Base-by-base conservation (phyloP, 2,797 vertebrate genomes). In the Spea hammondii region DNA sequence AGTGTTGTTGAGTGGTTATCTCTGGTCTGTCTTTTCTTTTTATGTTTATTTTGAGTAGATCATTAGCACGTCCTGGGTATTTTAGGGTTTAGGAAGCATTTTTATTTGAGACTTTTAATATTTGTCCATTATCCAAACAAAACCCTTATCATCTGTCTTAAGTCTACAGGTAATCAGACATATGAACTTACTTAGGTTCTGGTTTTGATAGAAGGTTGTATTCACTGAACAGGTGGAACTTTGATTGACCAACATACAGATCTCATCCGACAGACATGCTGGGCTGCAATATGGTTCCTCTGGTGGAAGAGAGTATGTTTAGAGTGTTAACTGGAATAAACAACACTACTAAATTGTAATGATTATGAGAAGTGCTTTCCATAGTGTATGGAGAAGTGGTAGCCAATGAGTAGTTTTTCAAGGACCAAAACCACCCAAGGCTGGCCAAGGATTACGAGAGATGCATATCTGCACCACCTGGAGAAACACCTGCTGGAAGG, bases 191-290 rank as follows among this genome's bases (percentile, higher is more conserved):
- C 78, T 65, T 2, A 64, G 50, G 3, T 68, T 60, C 9, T 49
- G 66, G 48, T 32, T 51, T n/a, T 51, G 6, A 44, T 80, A 80
- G 72, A 70, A 75, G 6, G 78, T 75, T 12, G n/a, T 12, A 55
- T 80, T 80, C 53, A 57, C 57, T 13, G 4, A 13, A 64, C 78
- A 80, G 45, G 9, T 46, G 46, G 72, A 0, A 47, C 3, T 55
- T 45, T 62, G 50, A 49, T 70, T 78, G 4, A 78, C 70, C 13
- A 65, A 72, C 13, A 12, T 7, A 12, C 78, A 80, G 5, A 13
- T 45, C 47, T 80, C 78, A 65, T 80, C 78, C 47, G 66, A 5
- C 8, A 75, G 55, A 51, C 78, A 80, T 8, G 47, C 14, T 44
- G 78, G 48, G n/a, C 2, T 17, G 13, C 78, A 80, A 49, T 48